Evolutionary conservation across 2,888 invertebrate genomes (phyloP), one percentile per base, ranked within the genome.

Genomic region (Drosophila melanocephala): DNA sequence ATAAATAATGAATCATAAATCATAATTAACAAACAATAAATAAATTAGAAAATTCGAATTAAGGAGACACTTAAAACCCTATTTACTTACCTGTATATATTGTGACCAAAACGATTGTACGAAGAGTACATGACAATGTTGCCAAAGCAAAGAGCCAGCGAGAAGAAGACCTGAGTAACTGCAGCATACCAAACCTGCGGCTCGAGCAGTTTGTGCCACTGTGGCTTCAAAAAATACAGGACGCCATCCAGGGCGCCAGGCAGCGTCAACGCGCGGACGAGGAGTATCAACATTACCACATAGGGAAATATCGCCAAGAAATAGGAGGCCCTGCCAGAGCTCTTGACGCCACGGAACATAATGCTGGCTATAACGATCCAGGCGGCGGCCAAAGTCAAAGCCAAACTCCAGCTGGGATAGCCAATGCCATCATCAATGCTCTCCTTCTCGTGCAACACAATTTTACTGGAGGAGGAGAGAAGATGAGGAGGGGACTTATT

Each of bases 301-400:
- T 96, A 95, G 0, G 96, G 96, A 87, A 96, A 96, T 26, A 96
- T 92, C 0, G 96, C 96, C 5, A 96, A 95, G 83, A 97, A 95
- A 90, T 96, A 96, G 3, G 96, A 95, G 0, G 95, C 95, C 89
- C 95, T 95, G 44, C 95, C 95, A 1, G 95, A 94, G 78, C 95
- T 95, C 83, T 94, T 94, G 6, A 95, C 94, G 4, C 95, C 95
- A 68, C 94, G 94, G 12, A 94, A 93, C 52, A 95, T 92, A 53
- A 95, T 94, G 4, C 94, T 83, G 37, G 94, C 94, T 26, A 95
- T 94, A 28, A 94, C 86, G 32, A 93, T 67, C 95, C 95, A 95
- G 1, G 95, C 94, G 37, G 94, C 78, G 0, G 94, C 88, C 3
- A 96, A 92, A 44, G 95, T 94, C 1, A 95, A 52, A 0, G 94